A percentile compares a stretch with the other conserved stretches of the same genome.
phyloP scores from a whole-genome alignment of 2,888 invertebrate genomes.

The Alloscopus bannaensis region DNA sequence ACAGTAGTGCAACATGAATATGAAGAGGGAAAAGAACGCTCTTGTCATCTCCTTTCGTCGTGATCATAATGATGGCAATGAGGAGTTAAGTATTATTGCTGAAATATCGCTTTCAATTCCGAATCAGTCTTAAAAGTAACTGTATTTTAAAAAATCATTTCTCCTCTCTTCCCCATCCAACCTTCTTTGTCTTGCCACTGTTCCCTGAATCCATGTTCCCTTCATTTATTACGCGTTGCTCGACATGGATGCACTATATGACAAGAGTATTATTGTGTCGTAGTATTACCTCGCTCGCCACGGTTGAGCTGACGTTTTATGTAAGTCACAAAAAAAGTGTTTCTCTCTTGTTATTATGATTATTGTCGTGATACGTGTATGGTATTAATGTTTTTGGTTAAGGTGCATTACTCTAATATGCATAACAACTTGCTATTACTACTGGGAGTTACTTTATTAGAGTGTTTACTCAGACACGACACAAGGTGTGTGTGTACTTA shows the following conservation, averaged over 20 bases:
- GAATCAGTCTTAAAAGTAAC: slow-evolving; percentile 36
- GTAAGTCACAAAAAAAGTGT: slow-evolving; percentile 47
- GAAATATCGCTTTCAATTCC: slow-evolving; percentile 59
- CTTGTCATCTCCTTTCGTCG: slow-evolving; percentile 47
- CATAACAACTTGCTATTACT: no score
- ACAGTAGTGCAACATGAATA: no score
- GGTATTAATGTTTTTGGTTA: slow-evolving; percentile 1
- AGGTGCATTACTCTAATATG: no score
- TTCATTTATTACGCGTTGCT: not conserved
- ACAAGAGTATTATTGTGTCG: no score
- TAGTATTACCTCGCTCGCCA: slow-evolving; percentile 46
- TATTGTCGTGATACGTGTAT: slow-evolving; percentile 34
- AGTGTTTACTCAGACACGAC: no score
- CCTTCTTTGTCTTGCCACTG: not conserved
- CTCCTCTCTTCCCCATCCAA: slow-evolving; percentile 1
- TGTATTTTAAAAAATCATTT: not conserved
- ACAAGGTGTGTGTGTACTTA: no score
- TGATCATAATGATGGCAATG: slow-evolving; percentile 28
- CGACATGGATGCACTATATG: no score
- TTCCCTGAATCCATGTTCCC: not conserved
- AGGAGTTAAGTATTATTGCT: slow-evolving; percentile 35
- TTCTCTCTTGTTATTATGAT: slow-evolving; percentile 39
- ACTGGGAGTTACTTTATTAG: no score
- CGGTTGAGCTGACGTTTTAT: slow-evolving; percentile 55
- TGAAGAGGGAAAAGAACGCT: slow-evolving; percentile 19